phyloP scores from a whole-genome alignment of 2,113 vertebrate species.

The Bombycilla garrulus region DNA sequence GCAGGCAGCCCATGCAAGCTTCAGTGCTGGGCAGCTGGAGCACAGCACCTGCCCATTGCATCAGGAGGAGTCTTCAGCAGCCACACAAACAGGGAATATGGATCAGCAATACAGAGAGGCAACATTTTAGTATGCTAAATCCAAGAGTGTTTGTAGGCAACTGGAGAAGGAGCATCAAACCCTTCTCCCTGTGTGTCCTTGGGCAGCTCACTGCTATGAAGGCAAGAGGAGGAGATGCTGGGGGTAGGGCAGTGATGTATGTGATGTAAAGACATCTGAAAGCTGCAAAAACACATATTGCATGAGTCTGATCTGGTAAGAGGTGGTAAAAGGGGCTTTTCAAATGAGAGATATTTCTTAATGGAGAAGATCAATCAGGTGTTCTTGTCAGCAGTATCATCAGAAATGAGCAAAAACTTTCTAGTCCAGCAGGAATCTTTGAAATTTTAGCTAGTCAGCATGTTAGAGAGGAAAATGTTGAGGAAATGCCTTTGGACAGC shows the following conservation, averaged over 20 bases:
- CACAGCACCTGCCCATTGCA: not conserved
- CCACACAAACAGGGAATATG: not conserved
- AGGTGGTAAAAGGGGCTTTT: not conserved
- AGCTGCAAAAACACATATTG: not conserved
- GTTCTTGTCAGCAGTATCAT: not conserved
- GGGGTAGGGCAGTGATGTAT: fast-evolving
- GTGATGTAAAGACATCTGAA: not conserved
- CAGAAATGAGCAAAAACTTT: not conserved
- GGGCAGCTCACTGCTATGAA: fast-evolving
- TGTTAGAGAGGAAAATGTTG: not conserved
- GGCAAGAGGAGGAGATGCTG: not conserved
- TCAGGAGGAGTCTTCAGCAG: conserved; percentile 6
- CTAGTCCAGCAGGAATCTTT: not conserved
- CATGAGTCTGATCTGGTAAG: not conserved
- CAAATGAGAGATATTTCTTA: not conserved
- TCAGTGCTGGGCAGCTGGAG: not conserved
- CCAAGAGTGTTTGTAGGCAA: not conserved
- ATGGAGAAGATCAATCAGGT: not conserved
- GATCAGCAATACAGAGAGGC: not conserved
- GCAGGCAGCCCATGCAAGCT: not conserved
- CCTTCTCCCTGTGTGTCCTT: not conserved
- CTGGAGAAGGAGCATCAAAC: not conserved
- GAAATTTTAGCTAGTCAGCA: not conserved
- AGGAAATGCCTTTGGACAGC: not conserved
- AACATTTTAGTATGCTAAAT: not conserved